Evolutionary conservation across 2,113 vertebrate genomes (phyloP), one percentile per base, ranked within the genome.

Genomic region (Urocitellus parryii): DNA sequence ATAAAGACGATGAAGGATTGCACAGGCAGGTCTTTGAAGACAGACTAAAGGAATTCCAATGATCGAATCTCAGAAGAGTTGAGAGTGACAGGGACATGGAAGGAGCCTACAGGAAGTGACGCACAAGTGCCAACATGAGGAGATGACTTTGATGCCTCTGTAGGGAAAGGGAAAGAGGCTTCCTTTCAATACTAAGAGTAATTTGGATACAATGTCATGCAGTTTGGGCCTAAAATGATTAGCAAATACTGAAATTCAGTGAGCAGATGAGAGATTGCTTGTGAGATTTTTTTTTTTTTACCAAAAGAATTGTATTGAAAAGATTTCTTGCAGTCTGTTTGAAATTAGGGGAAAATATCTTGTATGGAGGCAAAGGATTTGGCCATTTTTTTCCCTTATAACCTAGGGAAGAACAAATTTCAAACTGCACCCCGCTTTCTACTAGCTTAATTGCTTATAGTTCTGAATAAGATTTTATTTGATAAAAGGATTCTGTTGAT

Each of bases 1-100:
- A 70, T 70, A 16, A 79, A 70, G 80, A 96, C 32, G 58, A 79
- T 42, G 20, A 76, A 81, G n/a, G 42, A 20, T 8, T 72, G 37
- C 32, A 80, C 77, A 80, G 78, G 48, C 18, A 78, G 45, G 34
- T 92, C 48, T 85, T 53, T 63, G 89, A 88, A 84, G 32, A 73
- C 6, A 42, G 20, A 24, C 18, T 37, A 61, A 96, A 95, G 37
- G 4, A 63, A 58, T 20, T 92, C 14, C 10, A 20, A 25, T 92
- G 51, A 67, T 22, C 63, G 80, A 67, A 45, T 63, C 24, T 78
- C 22, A 53, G 34, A 37, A 91, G 53, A 48, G 70, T 45, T 86
- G 37, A 82, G 79, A 29, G 34, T 73, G 45, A 78, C 1, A 5
- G 37, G 4, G 39, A 82, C 8, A 51, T 5, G 58, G 25, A 58